Percentiles rank a stretch among this genome's conserved stretches.
phyloP scores from a whole-genome alignment of 2,113 vertebrate species.

The Actenoides hombroni region DNA sequence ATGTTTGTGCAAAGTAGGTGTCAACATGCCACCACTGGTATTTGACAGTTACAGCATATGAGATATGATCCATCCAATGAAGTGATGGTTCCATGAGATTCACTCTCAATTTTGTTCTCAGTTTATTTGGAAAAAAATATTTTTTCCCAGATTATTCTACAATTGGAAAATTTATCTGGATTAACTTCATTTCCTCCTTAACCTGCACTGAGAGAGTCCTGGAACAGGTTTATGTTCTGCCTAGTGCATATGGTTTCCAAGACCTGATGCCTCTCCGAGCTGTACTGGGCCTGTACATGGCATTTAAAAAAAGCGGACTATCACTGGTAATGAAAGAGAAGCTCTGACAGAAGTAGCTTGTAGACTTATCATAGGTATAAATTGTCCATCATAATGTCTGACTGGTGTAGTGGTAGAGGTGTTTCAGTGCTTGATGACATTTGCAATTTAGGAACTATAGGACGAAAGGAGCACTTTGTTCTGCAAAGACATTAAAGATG shows the following conservation, averaged over 20 bases:
- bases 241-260: neutral
- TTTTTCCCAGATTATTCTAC: neutral
- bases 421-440: neutral
- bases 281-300: neutral
- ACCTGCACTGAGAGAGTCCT: neutral
- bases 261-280: neutral
- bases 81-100: neutral
- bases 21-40: neutral
- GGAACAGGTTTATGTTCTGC: neutral
- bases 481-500: neutral
- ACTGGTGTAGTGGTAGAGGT: neutral
- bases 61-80: neutral
- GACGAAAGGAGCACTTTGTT: neutral
- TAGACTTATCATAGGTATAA: neutral
- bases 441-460: neutral
- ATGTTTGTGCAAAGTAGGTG: neutral
- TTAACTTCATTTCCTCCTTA: neutral
- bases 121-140: neutral
- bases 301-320: neutral
- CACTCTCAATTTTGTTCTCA: neutral
- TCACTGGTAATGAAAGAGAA: neutral
- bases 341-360: neutral
- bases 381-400: neutral
- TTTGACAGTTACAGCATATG: neutral
- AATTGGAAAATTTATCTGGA: neutral